Conservation (phyloP, 1,140 invertebrate species). For the Mycetomoellerius zeteki region DNA sequence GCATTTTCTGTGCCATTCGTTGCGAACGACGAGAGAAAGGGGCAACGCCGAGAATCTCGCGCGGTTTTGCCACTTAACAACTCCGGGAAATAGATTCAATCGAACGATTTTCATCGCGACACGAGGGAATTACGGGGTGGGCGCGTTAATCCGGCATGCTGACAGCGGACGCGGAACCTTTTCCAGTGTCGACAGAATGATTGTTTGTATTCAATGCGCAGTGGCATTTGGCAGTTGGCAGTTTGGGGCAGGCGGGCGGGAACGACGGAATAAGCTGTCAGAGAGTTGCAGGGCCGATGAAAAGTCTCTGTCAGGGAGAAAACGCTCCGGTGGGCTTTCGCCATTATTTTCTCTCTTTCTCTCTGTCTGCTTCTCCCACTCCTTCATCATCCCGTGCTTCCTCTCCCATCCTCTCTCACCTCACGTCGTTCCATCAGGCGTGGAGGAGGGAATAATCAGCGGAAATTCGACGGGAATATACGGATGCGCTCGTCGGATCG, state of each 20-base stretch:
- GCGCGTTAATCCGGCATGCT: slow-evolving; percentile 81
- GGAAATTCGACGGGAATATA: slow-evolving; percentile 58
- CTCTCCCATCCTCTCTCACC: not conserved
- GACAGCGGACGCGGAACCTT: slow-evolving; percentile 72
- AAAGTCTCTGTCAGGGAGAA: slow-evolving; percentile 77
- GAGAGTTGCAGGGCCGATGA: slow-evolving; percentile 73
- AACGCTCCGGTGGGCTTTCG: slow-evolving; percentile 64
- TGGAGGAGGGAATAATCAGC: slow-evolving; percentile 69
- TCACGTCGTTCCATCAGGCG: slow-evolving; percentile 64
- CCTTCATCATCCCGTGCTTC: not conserved
- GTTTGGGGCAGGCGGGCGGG: slow-evolving; percentile 72
- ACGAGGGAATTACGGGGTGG: slow-evolving; percentile 76
- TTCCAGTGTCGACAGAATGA: slow-evolving; percentile 83
- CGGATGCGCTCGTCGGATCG: slow-evolving; percentile 29
- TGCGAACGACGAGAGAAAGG: not conserved
- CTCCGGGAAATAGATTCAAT: slow-evolving; percentile 58
- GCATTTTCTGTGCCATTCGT: not conserved
- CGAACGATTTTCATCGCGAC: slow-evolving; percentile 72
- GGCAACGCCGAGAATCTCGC: not conserved
- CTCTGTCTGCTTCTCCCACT: slow-evolving; percentile 34
- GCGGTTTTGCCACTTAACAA: slow-evolving; percentile 67
- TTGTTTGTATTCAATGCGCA: slow-evolving; percentile 84
- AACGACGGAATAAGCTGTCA: slow-evolving; percentile 83
- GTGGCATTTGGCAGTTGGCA: slow-evolving; percentile 80
- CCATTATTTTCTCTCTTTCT: slow-evolving; percentile 39